Evolutionary conservation across 2,797 vertebrate species (phyloP).

Genomic region (Enteromius fasciolatus): DNA sequence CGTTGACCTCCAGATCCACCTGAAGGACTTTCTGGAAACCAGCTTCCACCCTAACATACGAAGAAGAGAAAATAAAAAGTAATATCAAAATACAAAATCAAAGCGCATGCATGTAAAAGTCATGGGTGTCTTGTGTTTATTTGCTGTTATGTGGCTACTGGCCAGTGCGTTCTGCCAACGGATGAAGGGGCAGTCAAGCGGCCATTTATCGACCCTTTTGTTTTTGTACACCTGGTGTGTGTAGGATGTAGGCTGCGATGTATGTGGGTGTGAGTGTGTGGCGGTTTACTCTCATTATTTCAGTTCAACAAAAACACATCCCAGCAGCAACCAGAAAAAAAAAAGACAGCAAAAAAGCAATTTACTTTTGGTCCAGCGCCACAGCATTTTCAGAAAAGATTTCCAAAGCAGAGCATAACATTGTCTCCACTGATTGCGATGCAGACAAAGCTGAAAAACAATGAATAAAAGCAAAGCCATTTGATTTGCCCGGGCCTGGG

Average conservation of each 20-base stretch:
- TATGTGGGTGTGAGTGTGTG: constrained; percentile 14
- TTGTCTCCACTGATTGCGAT: constrained; percentile 72
- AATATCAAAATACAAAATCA: constrained; percentile 1
- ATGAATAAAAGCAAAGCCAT: constrained; percentile 73
- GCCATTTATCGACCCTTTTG: constrained; percentile 8
- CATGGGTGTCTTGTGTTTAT: neutral
- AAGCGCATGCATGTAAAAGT: neutral
- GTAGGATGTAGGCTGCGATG: constrained; percentile 12
- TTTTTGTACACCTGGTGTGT: constrained; percentile 34
- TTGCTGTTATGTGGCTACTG: neutral
- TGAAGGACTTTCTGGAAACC: constrained; percentile 86
- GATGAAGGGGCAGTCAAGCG: constrained; percentile 16
- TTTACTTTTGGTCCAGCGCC: constrained; percentile 68
- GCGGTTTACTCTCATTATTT: constrained; percentile 51
- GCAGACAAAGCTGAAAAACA: constrained; percentile 76
- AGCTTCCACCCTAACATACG: constrained; percentile 76
- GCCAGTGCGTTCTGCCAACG: neutral
- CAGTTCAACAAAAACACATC: constrained; percentile 48
- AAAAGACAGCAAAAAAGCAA: constrained; percentile 64
- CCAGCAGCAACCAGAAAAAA: constrained; percentile 38
- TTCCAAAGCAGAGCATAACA: constrained; percentile 63
- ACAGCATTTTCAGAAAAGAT: constrained; percentile 61
- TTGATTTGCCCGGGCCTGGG: constrained; percentile 64
- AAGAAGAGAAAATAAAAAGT: constrained; percentile 24
- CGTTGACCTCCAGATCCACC: constrained; percentile 89